Evolutionary conservation across 2,113 vertebrate species (phyloP).

Genomic region (Pholis gunnellus): DNA sequence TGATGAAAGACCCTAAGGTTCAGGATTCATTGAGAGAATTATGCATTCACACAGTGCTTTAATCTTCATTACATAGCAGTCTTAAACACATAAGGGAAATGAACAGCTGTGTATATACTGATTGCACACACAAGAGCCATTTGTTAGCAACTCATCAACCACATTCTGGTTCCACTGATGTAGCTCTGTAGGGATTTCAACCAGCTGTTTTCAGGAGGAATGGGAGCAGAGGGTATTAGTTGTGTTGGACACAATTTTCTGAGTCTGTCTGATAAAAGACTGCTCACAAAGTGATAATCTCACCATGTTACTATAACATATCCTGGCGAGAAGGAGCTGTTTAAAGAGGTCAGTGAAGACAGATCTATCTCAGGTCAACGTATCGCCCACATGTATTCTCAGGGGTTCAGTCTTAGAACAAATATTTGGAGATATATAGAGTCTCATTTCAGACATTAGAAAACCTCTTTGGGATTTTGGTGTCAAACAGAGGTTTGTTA

Average conservation of each 20-base stretch:
- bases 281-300: slow-evolving; percentile 4
- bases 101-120: neutral
- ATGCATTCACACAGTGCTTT: neutral
- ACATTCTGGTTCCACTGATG: neutral
- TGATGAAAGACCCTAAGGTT: neutral
- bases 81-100: neutral
- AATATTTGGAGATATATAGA: neutral
- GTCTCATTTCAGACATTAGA: neutral
- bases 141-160: neutral
- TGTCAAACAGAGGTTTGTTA: neutral
- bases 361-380: neutral
- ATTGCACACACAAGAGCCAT: slow-evolving; percentile 7
- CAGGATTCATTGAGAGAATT: neutral
- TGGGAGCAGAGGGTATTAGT: neutral
- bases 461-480: neutral
- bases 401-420: neutral
- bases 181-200: neutral
- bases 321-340: neutral
- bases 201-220: slow-evolving; percentile 16
- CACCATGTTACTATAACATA: neutral
- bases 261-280: neutral
- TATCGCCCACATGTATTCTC: neutral
- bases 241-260: neutral
- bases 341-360: slow-evolving; percentile 4
- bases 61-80: neutral